These are phyloP conservation scores for Oceanodroma leucorhoa DNA, from an alignment of 2,797 vertebrate genomes.

Conservation along the genomic window DNA sequence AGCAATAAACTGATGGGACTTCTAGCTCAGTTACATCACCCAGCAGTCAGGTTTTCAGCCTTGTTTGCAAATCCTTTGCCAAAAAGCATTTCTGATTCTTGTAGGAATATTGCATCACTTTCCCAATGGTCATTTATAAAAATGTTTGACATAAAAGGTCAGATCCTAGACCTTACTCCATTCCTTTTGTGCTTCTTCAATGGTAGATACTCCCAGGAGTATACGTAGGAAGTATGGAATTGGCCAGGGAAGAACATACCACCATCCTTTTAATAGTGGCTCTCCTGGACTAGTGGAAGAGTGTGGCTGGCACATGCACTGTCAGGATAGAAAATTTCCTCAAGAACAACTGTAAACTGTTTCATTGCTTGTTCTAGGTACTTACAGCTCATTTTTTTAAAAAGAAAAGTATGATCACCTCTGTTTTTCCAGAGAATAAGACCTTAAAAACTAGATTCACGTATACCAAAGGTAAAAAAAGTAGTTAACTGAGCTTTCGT, in stretches of 20 bases:
- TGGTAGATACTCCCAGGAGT: neutral
- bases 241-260: neutral
- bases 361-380: neutral
- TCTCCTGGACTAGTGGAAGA: neutral
- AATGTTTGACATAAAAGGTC: neutral
- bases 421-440: neutral
- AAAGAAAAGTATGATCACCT: neutral
- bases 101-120: neutral
- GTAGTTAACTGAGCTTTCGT: neutral
- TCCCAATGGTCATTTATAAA: neutral
- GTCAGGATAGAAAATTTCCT: neutral
- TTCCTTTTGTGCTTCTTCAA: neutral
- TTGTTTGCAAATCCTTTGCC: neutral
- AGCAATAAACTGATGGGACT: neutral
- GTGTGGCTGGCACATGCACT: neutral
- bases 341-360: neutral
- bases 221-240: fast-evolving
- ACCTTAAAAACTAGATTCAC: neutral
- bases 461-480: neutral
- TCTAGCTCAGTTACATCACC: neutral
- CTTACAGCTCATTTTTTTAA: neutral
- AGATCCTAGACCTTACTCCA: neutral
- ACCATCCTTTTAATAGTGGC: neutral
- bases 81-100: neutral
- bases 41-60: neutral